Base-by-base conservation (phyloP, 2,113 vertebrate species). In the Corydoras sp. region DNA sequence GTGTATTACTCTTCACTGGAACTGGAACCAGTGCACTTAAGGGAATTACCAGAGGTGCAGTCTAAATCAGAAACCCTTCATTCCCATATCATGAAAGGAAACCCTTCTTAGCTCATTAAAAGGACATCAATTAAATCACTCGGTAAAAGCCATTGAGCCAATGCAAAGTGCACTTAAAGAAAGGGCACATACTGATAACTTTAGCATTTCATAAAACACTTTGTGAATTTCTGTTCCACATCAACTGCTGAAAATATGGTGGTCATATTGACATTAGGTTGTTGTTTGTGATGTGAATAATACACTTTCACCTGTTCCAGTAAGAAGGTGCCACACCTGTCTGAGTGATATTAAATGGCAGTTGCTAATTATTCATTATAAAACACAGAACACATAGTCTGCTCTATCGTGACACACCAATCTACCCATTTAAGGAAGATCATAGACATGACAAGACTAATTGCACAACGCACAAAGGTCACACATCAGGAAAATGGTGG, bases 81-180 rank as follows among this genome's bases (percentile, higher is more conserved):
- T 67, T 77, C 66, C 30, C 12, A 43, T 62, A 15, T 65, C 62
- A 55, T 59, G 13, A 49, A 10, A 53, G 55, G 62, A 65, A 59
- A 49, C 59, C 63, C 10, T 72, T 59, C 65, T 59, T 68, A 63
- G 35, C 18, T 73, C 59, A 81, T 81, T 83, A 75, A 77, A 69
- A 62, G 32, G 60, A 12, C 49, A 15, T 43, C 59, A 76, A 9
- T 56, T 62, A 76, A n/a, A 77, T 10, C n/a, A 53, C 11, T 6
- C 10, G 2, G 4, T 43, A 43, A 43, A 68, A 58, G 24, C 35
- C 13, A 35, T 49, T 0, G 30, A 59, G 43, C 43, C 53, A n/a
- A 54, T 12, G 30, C 50, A 62, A 35, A 54, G 55, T 60, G 55
- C 71, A 65, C 55, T 65, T 64, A 65, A 9, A 15, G 15, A 63